Evolutionary conservation across 2,113 vertebrate species (phyloP), one percentile per base, ranked within the genome.

Genomic region (Hippopotamus amphibius): DNA sequence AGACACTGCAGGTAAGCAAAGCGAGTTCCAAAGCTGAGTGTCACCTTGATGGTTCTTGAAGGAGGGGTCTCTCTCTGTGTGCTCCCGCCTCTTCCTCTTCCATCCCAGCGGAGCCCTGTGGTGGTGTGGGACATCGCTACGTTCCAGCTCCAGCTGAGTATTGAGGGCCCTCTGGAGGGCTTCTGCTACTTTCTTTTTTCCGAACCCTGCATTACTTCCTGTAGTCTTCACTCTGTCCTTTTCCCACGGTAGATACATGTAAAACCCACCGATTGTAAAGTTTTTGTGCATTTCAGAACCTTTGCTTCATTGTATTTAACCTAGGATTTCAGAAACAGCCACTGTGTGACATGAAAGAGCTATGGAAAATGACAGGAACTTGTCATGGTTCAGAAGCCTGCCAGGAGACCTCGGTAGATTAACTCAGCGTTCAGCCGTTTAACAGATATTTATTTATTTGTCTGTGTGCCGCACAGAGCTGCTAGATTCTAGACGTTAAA

Each of bases 221-320:
- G 3, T 24, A 14, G 28, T 33, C 26, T 30, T 63, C 7, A 55
- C 50, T 77, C 28, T 15, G 30, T 94, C 82, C 71, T 69, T 33
- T 72, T 65, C 9, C 48, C 28, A 19, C 46, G 61, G n/a, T 1
- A 66, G 26, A 94, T 21, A 59, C 13, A 6, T 16, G 1, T 69
- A 80, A 93, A 91, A 81, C 21, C 30, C 33, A 68, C 41, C 74
- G 53, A 61, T 8, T 86, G 53, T 37, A 53, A 95, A 43, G 33
- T 46, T 86, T 63, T 26, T 68, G 6, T 68, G 12, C 16, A 21
- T 88, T 81, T 80, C 6, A 72, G 53, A 93, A 82, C 0, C 28
- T 53, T 95, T 61, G 33, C n/a, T 72, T 92, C 48, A 37, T 65
- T 79, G 22, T 71, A 79, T 74, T 79, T n/a, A 93, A 92, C 15